Percentiles rank a stretch among this genome's conserved stretches.
Evolutionary conservation across 2,888 invertebrate species (phyloP).

Genomic region (Ellobium chinense): DNA sequence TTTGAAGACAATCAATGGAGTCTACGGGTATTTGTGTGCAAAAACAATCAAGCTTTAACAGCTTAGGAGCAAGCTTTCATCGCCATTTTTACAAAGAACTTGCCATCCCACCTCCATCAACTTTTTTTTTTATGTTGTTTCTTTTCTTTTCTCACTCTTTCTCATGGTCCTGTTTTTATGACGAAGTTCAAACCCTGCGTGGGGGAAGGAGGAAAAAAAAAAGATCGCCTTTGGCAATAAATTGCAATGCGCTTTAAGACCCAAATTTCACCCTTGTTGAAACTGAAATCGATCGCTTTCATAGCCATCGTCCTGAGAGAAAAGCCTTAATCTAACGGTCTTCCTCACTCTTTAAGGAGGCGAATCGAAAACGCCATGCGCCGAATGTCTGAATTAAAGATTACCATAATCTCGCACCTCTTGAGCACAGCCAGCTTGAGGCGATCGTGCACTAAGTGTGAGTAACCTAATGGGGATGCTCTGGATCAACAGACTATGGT

Average conservation of each 20-base stretch:
- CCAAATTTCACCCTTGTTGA: constrained; percentile 34
- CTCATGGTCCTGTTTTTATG: too few species aligned
- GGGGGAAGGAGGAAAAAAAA: neutral
- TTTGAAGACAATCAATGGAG: too few species aligned
- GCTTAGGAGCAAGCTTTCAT: too few species aligned
- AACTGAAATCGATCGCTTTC: constrained; percentile 15
- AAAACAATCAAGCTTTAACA: too few species aligned
- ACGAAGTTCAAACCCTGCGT: too few species aligned
- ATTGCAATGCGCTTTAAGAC: constrained; percentile 13
- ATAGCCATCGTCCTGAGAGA: constrained; percentile 8
- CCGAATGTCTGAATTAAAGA: constrained; percentile 31
- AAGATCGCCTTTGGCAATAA: constrained; percentile 10
- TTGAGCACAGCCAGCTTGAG: neutral
- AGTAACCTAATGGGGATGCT: too few species aligned
- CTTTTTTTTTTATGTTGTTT: too few species aligned
- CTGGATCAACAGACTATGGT: too few species aligned
- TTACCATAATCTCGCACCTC: constrained; percentile 19
- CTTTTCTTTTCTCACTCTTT: too few species aligned
- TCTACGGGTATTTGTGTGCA: too few species aligned
- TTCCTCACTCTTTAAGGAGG: neutral
- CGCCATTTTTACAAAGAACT: too few species aligned
- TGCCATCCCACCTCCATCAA: too few species aligned
- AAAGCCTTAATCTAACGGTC: neutral
- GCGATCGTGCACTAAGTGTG: neutral
- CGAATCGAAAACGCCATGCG: constrained; percentile 16